Percentiles rank a stretch among this genome's conserved stretches.
These are phyloP conservation scores for Apodemus sylvaticus DNA, from an alignment of 2,113 vertebrate genomes.

Conservation along the genomic window DNA sequence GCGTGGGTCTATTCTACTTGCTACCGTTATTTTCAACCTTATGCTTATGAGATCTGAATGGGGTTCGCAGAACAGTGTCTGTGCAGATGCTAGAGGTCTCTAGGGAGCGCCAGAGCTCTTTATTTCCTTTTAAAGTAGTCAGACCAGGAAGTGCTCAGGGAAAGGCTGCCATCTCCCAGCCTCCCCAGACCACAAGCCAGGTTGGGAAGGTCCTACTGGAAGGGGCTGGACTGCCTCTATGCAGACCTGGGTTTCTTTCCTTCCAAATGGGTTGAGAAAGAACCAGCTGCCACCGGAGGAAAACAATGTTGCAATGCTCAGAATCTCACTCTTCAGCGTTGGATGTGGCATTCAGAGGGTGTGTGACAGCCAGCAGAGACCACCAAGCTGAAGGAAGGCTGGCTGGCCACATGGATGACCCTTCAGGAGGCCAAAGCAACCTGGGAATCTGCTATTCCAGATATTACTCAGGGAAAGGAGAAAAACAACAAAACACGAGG, in stretches of 20 bases:
- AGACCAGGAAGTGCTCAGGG: background rate
- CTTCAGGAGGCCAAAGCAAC: background rate
- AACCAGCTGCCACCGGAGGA: background rate
- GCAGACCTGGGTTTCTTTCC: background rate
- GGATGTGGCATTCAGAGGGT: background rate
- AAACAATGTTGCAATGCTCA: background rate
- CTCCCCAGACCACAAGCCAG: background rate
- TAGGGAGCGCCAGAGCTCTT: background rate
- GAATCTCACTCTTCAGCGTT: background rate
- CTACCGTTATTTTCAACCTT: background rate
- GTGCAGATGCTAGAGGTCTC: background rate
- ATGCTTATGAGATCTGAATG: background rate
- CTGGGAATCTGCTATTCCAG: background rate
- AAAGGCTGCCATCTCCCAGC: background rate
- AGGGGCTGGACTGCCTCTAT: background rate
- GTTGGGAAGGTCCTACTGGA: accelerated
- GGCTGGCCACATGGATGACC: background rate
- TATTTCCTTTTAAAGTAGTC: background rate
- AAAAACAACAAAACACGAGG: background rate
- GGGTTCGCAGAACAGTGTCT: background rate
- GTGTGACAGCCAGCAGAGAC: background rate
- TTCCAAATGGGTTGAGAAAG: background rate
- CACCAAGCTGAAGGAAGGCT: background rate
- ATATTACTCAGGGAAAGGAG: background rate
- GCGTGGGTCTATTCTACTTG: background rate